Base-by-base conservation (phyloP, 2,888 invertebrate species). In the Geotrupes spiniger region DNA sequence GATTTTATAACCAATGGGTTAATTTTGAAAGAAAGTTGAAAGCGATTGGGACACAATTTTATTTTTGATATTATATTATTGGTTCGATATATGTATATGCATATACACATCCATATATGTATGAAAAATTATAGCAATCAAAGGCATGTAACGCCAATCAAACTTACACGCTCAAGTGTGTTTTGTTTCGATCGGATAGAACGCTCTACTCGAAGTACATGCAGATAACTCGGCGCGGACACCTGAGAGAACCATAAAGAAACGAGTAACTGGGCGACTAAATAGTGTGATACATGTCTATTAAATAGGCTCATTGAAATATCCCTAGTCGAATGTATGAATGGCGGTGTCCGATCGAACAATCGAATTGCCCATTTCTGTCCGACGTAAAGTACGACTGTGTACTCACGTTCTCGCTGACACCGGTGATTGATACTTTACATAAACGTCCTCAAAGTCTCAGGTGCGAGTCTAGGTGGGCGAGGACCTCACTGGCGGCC, bases 401-500 rank as follows among this genome's bases (percentile, higher is more conserved):
- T 53, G 51, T 51, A 53, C 46, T 49, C 42, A 49, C 42, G 46
- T 50, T 52, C 48, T 39, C 42, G 48, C 33, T 52, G 56, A 56
- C 56, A 51, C 44, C 36, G 45, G 46, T 56, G 53, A 56, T 54
- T 46, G 52, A 56, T 56, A 56, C 46, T 50, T 56, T 54, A 56
- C 56, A 54, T 56, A 52, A 56, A 56, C 45, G 53, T 56, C 54
- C 52, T 51, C 46, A 51, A 56, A 52, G 53, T 39, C 52, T 56
- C 54, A 56, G 54, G 54, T 56, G 54, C 54, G 52, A 51, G 49
- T 46, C 52, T 53, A 56, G 54, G 54, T 54, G 54, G 56, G 54
- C 56, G 56, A 52, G 52, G 53, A 54, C 53, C 52, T 56, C 56
- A 54, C 56, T 56, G 48, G 53, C 52, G 51, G 56, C 53, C 53